Conservation (phyloP, 1,140 invertebrate genomes). For the Streblospio benedicti region DNA sequence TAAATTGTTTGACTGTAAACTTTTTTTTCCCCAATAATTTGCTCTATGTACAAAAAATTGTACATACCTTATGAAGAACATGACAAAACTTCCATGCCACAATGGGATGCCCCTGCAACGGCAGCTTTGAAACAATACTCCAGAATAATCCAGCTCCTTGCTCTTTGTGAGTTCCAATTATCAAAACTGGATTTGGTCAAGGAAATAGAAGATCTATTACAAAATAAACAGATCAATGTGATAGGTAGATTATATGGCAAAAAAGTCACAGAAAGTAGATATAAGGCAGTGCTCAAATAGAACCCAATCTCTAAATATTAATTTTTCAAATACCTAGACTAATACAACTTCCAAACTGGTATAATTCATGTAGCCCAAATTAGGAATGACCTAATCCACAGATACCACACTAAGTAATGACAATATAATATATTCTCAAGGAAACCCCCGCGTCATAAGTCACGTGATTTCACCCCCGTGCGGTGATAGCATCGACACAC, state of each 20-base stretch:
- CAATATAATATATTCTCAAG: too few relatives aligned
- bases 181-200: slow-evolving; percentile 60
- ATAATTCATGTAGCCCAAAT: not conserved
- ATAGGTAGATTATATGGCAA: not conserved
- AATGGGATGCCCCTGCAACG: slow-evolving; percentile 82
- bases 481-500: too few relatives aligned
- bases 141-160: slow-evolving; percentile 84
- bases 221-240: not conserved
- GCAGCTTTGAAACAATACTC: slow-evolving; percentile 66
- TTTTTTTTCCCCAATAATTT: too few relatives aligned
- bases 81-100: slow-evolving; percentile 98
- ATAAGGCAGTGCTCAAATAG: not conserved
- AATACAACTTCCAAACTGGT: not conserved
- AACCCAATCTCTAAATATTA: not conserved
- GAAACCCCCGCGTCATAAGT: too few relatives aligned
- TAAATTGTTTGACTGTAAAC: too few relatives aligned
- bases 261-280: not conserved
- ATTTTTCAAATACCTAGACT: not conserved
- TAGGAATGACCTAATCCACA: too few relatives aligned
- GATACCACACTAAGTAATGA: too few relatives aligned
- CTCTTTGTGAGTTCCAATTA: slow-evolving; percentile 90
- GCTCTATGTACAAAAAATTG: too few relatives aligned
- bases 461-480: too few relatives aligned
- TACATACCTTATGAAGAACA: slow-evolving; percentile 91
- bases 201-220: not conserved